Conservation (phyloP, 30 jellyfish, hydroid and myxozoan species). For the Turritopsis rubra region DNA sequence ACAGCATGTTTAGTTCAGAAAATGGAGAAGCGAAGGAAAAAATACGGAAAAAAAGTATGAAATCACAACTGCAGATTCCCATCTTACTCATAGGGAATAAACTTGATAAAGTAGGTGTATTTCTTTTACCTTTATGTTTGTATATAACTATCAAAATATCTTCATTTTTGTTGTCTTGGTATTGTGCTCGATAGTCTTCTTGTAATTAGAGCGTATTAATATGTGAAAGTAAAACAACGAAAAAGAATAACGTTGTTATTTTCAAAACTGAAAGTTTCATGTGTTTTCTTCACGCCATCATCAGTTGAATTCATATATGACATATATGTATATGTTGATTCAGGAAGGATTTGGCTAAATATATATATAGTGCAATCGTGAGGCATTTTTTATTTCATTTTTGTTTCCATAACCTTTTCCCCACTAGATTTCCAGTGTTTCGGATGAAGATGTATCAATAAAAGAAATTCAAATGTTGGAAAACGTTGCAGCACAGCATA, state of each 20-base stretch:
- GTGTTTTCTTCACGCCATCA: too few relatives aligned
- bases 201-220: too few relatives aligned
- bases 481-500: slow-evolving; percentile 85
- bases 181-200: too few relatives aligned
- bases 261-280: too few relatives aligned
- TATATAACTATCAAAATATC: too few relatives aligned
- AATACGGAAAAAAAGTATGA: slow-evolving; percentile 47
- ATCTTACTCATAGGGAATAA: slow-evolving; percentile 89
- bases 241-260: too few relatives aligned
- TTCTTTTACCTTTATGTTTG: neutral
- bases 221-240: too few relatives aligned
- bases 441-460: slow-evolving; percentile 31
- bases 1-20: slow-evolving; percentile 45
- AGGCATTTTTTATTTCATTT: neutral
- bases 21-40: slow-evolving; percentile 23
- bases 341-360: too few relatives aligned
- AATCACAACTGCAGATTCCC: slow-evolving; percentile 60
- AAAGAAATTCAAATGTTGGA: slow-evolving; percentile 43
- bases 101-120: slow-evolving; percentile 71
- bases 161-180: too few relatives aligned
- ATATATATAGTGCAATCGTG: too few relatives aligned
- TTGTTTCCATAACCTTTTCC: neutral
- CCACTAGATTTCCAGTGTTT: slow-evolving; percentile 2
- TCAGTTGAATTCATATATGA: too few relatives aligned
- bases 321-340: too few relatives aligned